Evolutionary conservation across 2,113 vertebrate species (phyloP).

Genomic region (Pseudopodoces humilis): DNA sequence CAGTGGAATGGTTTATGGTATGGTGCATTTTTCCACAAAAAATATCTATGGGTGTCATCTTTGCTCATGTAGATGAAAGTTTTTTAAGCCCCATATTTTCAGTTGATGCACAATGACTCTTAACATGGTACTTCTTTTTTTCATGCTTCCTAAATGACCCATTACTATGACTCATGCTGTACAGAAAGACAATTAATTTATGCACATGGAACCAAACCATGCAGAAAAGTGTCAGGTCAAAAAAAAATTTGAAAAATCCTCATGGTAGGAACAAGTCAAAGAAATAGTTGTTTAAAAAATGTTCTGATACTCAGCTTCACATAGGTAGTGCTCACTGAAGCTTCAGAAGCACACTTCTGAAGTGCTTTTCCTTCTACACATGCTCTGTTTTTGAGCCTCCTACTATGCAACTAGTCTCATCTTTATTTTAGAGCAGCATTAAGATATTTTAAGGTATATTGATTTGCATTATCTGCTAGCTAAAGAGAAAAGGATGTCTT

Average conservation of each 20-base stretch:
- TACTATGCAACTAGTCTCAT: neutral
- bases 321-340: neutral
- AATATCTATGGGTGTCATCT: neutral
- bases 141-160: neutral
- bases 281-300: neutral
- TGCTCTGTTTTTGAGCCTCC: neutral
- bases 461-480: neutral
- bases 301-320: neutral
- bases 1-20: neutral
- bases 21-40: neutral
- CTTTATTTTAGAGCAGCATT: neutral
- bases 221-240: neutral
- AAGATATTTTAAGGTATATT: neutral
- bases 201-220: neutral
- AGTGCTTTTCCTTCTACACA: fast-evolving
- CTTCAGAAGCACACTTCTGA: neutral
- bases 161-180: neutral
- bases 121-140: neutral
- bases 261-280: neutral
- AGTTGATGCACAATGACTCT: neutral
- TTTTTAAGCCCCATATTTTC: neutral
- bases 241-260: neutral
- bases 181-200: neutral
- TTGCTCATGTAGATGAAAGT: neutral
- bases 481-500: neutral